Percentiles rank a stretch among this genome's conserved stretches.
Conservation (phyloP, 2,113 vertebrate genomes). For the Calyptomena viridis region DNA sequence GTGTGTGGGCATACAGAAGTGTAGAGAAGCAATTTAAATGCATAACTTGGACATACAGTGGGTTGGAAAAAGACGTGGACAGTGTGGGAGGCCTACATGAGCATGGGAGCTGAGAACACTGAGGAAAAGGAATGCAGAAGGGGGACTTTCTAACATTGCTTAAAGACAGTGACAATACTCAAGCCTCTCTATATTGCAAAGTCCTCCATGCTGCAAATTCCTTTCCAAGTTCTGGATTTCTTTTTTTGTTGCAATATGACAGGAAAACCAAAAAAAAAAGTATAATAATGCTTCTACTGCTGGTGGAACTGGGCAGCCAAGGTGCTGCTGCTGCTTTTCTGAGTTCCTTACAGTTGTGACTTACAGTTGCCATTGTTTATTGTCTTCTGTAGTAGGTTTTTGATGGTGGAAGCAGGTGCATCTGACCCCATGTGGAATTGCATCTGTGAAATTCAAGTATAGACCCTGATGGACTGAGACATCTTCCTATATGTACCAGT, state of each 20-base stretch:
- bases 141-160: background rate
- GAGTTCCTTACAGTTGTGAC: background rate
- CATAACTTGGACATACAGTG: background rate
- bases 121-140: background rate
- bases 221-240: background rate
- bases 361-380: background rate
- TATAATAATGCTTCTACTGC: background rate
- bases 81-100: background rate
- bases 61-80: background rate
- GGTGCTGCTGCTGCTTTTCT: background rate
- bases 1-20: background rate
- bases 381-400: background rate
- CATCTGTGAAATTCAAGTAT: background rate
- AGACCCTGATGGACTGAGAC: background rate
- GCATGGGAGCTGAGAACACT: background rate
- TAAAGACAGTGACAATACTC: background rate
- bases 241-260: background rate
- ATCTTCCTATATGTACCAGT: background rate
- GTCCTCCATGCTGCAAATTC: background rate
- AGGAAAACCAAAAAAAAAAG: background rate
- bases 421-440: accelerated
- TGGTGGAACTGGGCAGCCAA: background rate
- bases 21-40: background rate
- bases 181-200: background rate
- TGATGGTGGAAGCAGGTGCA: background rate